Base-by-base conservation (phyloP, 2,888 invertebrate species). In the Acanthopleura granulata region DNA sequence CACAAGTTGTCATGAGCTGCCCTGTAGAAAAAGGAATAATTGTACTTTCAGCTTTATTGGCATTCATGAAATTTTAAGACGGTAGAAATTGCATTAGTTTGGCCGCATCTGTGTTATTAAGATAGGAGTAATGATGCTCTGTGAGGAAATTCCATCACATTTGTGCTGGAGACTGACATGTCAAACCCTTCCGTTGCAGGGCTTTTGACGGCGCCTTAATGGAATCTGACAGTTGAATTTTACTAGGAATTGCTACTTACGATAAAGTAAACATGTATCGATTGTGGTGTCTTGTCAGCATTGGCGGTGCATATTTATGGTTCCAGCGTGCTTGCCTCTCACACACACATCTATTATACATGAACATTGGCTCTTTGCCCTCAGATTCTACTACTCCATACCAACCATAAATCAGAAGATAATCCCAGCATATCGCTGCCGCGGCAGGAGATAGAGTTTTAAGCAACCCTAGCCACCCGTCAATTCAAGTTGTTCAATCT, bases 51-150 rank as follows among this genome's bases (percentile, higher is more conserved):
- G 66, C 66, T 66, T 66, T 66, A 66, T 66, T 66, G 22, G 57
- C 66, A 22, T 66, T 66, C 66, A 66, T 66, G 66, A 66, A 57
- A 57, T 57, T 66, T 66, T 27, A 66, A 27, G 66, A 66, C 27
- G 25, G 27, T 27, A 27, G 66, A 66, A 66, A 66, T 66, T 66
- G 29, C 66, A 66, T 66, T 66, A 27, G 16, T 18, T 27, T 66
- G 18, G 18, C 66, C 29, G 66, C 29, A 66, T 22, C 29, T 66
- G 16, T 66, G 66, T 66, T 66, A 66, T 66, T 66, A 57, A 40
- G 57, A 57, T 18, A 22, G n/a, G 18, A 22, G 57, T 57, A 57
- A 57, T 57, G 57, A 22, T 22, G n/a, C n/a, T 57, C 57, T 22
- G 57, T 12, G 57, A 57, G 57, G 57, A 66, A 66, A 66, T 66